These are phyloP conservation scores for Lasioglossum leucozonium DNA, from an alignment of 2,888 invertebrate species.

Conservation along the genomic window DNA sequence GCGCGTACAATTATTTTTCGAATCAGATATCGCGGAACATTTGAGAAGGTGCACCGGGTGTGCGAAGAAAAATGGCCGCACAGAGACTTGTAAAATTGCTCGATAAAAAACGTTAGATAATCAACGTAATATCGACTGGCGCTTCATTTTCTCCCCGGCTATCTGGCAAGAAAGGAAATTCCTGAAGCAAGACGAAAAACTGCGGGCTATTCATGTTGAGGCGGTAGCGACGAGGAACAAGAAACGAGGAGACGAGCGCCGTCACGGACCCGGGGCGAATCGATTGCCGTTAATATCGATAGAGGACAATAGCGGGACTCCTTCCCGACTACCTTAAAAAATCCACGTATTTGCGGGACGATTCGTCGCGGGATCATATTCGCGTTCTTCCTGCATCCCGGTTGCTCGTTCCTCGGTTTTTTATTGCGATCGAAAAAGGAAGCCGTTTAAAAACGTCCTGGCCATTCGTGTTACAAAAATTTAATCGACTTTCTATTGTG, in stretches of 20 bases:
- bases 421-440: neutral
- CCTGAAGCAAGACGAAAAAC: conserved; percentile 39
- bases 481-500: neutral
- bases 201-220: conserved; percentile 33
- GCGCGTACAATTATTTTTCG: neutral
- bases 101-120: conserved; percentile 6
- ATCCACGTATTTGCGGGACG: conserved; percentile 76
- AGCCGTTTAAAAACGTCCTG: conserved; percentile 6
- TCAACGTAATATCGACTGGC: conserved; percentile 3
- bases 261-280: conserved; percentile 75
- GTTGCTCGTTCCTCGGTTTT: conserved; percentile 6
- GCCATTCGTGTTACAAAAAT: neutral
- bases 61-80: neutral
- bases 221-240: conserved; percentile 45
- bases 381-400: conserved; percentile 34
- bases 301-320: conserved; percentile 67
- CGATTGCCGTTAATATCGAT: conserved; percentile 79
- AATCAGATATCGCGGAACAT: too few species aligned
- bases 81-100: neutral
- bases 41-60: too few species aligned
- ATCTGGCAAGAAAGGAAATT: conserved; percentile 41
- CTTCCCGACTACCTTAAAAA: conserved; percentile 39
- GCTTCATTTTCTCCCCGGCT: conserved; percentile 15
- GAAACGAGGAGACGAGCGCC: conserved; percentile 36
- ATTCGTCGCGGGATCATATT: conserved; percentile 73